Evolutionary conservation across 2,888 invertebrate genomes (phyloP).

Genomic region (Volucella bombylans): DNA sequence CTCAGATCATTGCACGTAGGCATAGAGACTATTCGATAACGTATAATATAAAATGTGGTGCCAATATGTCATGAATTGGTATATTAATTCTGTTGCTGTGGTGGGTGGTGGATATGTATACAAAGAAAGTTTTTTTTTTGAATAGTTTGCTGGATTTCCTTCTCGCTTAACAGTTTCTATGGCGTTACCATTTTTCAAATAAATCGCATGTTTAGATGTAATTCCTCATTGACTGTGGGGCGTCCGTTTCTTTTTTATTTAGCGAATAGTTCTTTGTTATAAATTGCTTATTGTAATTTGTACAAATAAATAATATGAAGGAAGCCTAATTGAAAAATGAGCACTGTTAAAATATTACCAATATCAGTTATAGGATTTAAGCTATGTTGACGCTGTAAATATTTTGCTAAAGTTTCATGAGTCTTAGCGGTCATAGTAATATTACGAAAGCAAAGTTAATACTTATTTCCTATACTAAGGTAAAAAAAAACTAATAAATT

Average conservation of each 20-base stretch:
- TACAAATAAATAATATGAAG: slow-evolving; percentile 36
- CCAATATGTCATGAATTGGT: slow-evolving; percentile 61
- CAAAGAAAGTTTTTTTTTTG: slow-evolving; percentile 28
- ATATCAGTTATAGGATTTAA: neutral
- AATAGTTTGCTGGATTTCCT: slow-evolving; percentile 45
- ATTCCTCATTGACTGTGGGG: slow-evolving; percentile 82
- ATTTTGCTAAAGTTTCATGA: no score
- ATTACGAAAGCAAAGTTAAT: no score
- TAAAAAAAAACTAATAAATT: no score
- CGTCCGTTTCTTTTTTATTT: slow-evolving; percentile 77
- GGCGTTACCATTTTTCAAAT: slow-evolving; percentile 65
- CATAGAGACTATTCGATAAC: slow-evolving; percentile 23
- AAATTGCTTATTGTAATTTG: slow-evolving; percentile 60
- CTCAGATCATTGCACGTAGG: slow-evolving; percentile 11
- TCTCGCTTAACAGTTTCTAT: slow-evolving; percentile 50
- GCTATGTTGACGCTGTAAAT: no score
- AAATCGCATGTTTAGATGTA: slow-evolving; percentile 80
- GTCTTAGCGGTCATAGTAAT: no score
- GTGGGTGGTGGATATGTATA: slow-evolving; percentile 58
- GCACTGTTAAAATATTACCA: neutral
- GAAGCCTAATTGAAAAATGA: slow-evolving; percentile 51
- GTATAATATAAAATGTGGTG: slow-evolving; percentile 49
- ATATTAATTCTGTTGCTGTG: slow-evolving; percentile 56
- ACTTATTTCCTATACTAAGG: no score
- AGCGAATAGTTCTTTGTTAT: slow-evolving; percentile 58